Conservation (phyloP, 2,888 invertebrate genomes). For the Lepidocyrtoides sp. region DNA sequence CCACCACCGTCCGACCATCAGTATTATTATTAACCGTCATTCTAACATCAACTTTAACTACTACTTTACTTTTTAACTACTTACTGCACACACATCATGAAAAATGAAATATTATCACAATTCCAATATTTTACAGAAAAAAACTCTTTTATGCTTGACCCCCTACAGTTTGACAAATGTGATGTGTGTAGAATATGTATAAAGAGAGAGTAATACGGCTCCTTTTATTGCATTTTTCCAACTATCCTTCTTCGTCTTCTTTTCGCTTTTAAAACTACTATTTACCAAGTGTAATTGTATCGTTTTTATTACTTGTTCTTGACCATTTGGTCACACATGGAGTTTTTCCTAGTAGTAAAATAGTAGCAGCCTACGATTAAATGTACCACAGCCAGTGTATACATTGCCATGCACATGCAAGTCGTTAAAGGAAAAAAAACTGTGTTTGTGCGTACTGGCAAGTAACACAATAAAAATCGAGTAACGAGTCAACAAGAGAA, state of each 20-base stretch:
- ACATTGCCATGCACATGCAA: not conserved
- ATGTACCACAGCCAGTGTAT: not conserved
- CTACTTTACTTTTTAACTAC: slow-evolving; percentile 17
- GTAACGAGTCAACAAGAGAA: slow-evolving; percentile 13
- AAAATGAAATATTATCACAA: slow-evolving; percentile 69
- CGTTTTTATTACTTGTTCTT: slow-evolving; percentile 68
- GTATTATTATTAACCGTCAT: slow-evolving; percentile 7
- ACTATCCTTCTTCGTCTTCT: slow-evolving; percentile 16
- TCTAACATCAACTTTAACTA: slow-evolving; percentile 14
- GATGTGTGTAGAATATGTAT: slow-evolving; percentile 46
- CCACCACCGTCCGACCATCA: slow-evolving; percentile 13
- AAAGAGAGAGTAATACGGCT: slow-evolving; percentile 42
- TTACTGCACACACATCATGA: slow-evolving; percentile 20
- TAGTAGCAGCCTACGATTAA: too few relatives aligned
- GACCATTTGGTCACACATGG: slow-evolving; percentile 73
- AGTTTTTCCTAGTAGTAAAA: slow-evolving; percentile 20
- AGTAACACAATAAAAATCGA: slow-evolving; percentile 30
- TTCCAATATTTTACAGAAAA: slow-evolving; percentile 74
- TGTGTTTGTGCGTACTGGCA: not conserved
- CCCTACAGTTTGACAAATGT: slow-evolving; percentile 73
- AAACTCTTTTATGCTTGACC: slow-evolving; percentile 50
- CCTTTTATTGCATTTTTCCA: slow-evolving; percentile 45
- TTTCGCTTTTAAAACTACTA: slow-evolving; percentile 8
- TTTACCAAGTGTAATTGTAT: slow-evolving; percentile 60
- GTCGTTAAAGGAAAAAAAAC: not conserved